Conservation (phyloP, 1,140 invertebrate species). For the Drosophila lini region DNA sequence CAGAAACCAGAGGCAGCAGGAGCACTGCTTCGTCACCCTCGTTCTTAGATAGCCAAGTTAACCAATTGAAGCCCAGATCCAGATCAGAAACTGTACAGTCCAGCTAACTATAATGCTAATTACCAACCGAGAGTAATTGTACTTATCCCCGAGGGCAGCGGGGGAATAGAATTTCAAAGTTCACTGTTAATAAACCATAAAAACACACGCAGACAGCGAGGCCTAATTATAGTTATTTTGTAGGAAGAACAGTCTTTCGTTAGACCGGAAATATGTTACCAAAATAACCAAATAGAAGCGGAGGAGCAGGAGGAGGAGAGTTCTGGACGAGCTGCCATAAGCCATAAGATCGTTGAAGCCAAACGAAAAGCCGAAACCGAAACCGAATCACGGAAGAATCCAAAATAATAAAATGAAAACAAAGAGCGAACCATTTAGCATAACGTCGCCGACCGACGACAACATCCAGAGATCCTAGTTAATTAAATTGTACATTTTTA, state of each 20-base stretch:
- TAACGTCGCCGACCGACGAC: constrained; percentile 27
- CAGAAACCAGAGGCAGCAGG: constrained; percentile 27
- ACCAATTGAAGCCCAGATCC: constrained; percentile 58
- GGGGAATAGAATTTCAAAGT: constrained; percentile 55
- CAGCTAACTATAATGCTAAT: constrained; percentile 7
- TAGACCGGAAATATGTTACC: constrained; percentile 22
- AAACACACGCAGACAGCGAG: constrained; percentile 32
- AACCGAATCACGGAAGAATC: constrained; percentile 24
- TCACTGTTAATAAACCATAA: constrained; percentile 79
- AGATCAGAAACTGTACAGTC: constrained; percentile 41
- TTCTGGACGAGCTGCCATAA: constrained; percentile 47
- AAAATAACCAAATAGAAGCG: constrained; percentile 32
- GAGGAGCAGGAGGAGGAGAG: constrained; percentile 7
- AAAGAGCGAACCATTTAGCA: constrained; percentile 34
- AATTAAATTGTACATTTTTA: constrained; percentile 82
- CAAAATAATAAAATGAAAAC: constrained; percentile 17
- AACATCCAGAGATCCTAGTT: constrained; percentile 74
- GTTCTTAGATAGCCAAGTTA: constrained; percentile 80
- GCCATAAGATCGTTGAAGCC: constrained; percentile 39
- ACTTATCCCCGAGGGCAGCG: constrained; percentile 26
- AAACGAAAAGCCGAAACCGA: constrained; percentile 45
- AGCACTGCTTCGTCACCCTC: constrained; percentile 17
- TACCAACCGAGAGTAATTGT: constrained; percentile 37
- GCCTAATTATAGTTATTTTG: constrained; percentile 67
- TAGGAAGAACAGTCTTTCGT: constrained; percentile 23